Percentiles rank a stretch among this genome's conserved stretches.
Conservation (phyloP, 2,113 vertebrate species). For the Dolichotis patagonum region DNA sequence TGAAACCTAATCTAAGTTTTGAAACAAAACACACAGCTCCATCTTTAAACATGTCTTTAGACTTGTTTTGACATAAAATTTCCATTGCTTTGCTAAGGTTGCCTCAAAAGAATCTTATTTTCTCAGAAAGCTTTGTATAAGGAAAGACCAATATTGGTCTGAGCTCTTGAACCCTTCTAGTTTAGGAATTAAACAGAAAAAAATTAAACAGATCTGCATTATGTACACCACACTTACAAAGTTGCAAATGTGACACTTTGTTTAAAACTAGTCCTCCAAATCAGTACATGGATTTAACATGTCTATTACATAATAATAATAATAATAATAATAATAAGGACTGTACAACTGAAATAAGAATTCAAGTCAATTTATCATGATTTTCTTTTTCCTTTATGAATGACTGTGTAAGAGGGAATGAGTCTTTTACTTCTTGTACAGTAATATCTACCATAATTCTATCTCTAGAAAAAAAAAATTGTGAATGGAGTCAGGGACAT, state of each 20-base stretch:
- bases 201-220: background rate
- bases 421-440: background rate
- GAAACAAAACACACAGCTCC: constrained; percentile 51
- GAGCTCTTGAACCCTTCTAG: background rate
- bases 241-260: constrained; percentile 7
- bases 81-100: constrained; percentile 24
- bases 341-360: constrained; percentile 30
- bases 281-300: background rate
- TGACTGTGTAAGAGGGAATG: background rate
- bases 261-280: constrained; percentile 55
- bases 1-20: constrained; percentile 46
- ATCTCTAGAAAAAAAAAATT: constrained; percentile 16
- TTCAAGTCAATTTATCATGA: constrained; percentile 40
- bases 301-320: background rate
- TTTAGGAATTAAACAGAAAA: background rate
- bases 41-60: constrained; percentile 58
- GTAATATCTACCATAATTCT: constrained; percentile 35
- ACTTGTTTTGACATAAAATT: constrained; percentile 40
- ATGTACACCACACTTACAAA: background rate
- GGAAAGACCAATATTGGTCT: background rate
- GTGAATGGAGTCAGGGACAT: constrained; percentile 1
- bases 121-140: background rate
- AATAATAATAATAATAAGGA: constrained; percentile 1
- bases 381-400: constrained; percentile 32
- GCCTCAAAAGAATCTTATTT: constrained; percentile 31